Percentiles rank a stretch among this genome's conserved stretches.
phyloP scores from a whole-genome alignment of 2,113 vertebrate species.

The Coregonus clupeaformis region DNA sequence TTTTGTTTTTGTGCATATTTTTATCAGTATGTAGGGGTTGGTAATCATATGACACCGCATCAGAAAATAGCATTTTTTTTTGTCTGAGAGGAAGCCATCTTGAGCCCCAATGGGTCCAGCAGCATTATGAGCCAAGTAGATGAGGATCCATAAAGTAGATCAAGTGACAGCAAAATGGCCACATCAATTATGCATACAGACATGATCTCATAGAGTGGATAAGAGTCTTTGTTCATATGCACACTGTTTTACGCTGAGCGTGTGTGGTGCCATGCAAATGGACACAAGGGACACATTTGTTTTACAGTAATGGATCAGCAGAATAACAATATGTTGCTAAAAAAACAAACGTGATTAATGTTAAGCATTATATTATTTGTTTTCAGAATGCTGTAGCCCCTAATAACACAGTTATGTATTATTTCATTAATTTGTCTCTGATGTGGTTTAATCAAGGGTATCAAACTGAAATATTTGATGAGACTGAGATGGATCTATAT shows the following conservation, averaged over 20 bases:
- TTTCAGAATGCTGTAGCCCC: not conserved
- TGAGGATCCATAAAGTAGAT: not conserved
- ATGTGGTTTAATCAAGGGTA: not conserved
- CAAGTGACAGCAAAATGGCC: constrained; percentile 29
- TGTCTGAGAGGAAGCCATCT: not conserved
- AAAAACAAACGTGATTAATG: not conserved
- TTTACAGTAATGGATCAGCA: not conserved
- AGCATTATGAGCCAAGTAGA: not conserved
- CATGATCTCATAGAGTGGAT: not conserved
- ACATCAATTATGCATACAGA: constrained; percentile 28
- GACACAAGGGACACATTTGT: not conserved
- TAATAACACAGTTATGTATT: not conserved
- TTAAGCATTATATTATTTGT: not conserved
- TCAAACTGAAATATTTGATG: not conserved
- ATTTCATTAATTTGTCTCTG: not conserved
- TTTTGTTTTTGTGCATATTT: not conserved
- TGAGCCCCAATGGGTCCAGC: not conserved
- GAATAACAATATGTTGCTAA: not conserved
- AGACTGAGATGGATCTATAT: not conserved
- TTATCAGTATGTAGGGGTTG: not conserved
- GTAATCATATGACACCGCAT: too few relatives aligned
- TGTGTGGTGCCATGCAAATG: not conserved
- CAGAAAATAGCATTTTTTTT: too few relatives aligned
- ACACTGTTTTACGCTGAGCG: not conserved
- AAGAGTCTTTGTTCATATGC: not conserved